These are phyloP conservation scores for Propithecus deckenii DNA, from an alignment of 2,797 vertebrate genomes.

Conservation along the genomic window DNA sequence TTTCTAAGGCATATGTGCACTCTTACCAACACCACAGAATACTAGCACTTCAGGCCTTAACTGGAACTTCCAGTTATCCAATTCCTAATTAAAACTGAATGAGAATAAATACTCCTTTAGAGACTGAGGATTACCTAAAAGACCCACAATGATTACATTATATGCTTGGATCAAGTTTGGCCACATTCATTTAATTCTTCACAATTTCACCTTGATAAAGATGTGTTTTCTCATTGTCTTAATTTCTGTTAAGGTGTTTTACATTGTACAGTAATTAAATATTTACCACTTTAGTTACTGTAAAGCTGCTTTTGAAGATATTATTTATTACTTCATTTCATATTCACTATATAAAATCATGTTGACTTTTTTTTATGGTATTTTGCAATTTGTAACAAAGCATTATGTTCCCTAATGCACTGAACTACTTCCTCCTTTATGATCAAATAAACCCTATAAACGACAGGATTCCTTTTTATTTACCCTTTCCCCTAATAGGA, in stretches of 20 bases:
- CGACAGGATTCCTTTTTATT: background rate
- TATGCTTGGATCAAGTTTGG: background rate
- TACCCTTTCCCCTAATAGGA: slow-evolving; percentile 11
- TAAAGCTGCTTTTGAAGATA: slow-evolving; percentile 27
- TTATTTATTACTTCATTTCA: background rate
- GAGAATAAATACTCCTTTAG: background rate
- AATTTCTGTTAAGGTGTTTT: background rate
- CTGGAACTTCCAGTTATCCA: background rate
- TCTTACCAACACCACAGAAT: background rate
- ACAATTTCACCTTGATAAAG: background rate
- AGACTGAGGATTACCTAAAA: background rate
- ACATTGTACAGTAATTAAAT: background rate
- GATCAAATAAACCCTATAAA: slow-evolving; percentile 31
- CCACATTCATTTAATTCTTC: slow-evolving; percentile 30
- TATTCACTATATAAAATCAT: background rate
- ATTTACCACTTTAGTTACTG: background rate
- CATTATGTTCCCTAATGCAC: background rate
- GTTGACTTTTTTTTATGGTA: background rate
- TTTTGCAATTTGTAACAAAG: background rate
- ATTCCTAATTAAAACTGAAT: background rate
- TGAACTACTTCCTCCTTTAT: background rate
- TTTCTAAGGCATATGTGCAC: background rate
- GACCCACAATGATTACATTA: background rate
- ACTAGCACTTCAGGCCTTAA: background rate
- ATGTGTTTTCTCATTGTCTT: background rate